Evolutionary conservation across 2,113 vertebrate species (phyloP), one percentile per base, ranked within the genome.

Genomic region (Corydoras sp.): DNA sequence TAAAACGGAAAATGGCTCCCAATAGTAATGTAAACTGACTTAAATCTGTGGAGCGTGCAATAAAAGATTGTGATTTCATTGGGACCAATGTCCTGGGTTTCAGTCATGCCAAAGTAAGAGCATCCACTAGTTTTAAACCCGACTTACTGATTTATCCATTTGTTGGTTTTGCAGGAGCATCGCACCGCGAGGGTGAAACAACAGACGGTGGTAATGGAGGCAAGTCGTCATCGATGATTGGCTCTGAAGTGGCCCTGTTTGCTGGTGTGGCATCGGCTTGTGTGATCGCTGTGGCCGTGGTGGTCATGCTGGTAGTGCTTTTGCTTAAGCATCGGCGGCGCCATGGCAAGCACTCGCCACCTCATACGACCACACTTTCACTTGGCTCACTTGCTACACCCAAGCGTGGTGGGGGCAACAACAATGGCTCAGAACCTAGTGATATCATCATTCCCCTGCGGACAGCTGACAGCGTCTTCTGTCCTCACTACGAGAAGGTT

Each of bases 371-470:
- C 81, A 91, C 95, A 58, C 89, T 98, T 72, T 98, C 96, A 9
- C 94, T 98, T 72, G 98, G 96, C 91, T 97, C 95, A 0, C 87
- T 98, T 90, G 95, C 95, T 88, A 98, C 95, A 59, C 97, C 97
- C 74, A 99, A 99, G 77, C 90, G 96, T 60, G 86, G 93, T 68
- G 93, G 93, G 49, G 93, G 93, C 76, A 94, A 93, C 92, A 95
- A 94, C 89, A 96, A 94, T 70, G 96, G 97, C 90, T 98, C 96
- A 2, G 97, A 99, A 89, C 97, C 97, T 83, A 98, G 97, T 79
- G 96, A 99, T 93, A 98, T 99, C 92, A 99, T 99, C 90, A 99
- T 99, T 88, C 97, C 97, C 62, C 87, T 99, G 86, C 92, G 96
- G 93, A 98, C 97, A 91, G 97, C 95, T 81, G 97, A 98, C 92